Conservation (phyloP, 1,140 invertebrate species). For the Papilio glaucus region DNA sequence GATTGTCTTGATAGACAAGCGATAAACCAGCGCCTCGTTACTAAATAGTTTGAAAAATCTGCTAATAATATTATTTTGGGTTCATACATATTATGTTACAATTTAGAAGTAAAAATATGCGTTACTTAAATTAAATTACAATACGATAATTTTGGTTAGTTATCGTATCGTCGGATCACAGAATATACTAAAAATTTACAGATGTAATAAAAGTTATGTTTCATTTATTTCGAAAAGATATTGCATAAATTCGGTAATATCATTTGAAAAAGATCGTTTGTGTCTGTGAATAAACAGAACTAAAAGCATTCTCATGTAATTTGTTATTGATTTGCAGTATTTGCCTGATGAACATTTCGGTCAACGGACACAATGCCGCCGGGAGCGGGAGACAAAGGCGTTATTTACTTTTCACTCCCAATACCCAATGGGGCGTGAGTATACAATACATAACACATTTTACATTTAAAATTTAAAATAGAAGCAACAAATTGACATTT, state of each 20-base stretch:
- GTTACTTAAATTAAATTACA: no score
- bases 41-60: no score
- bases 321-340: slow-evolving; percentile 34
- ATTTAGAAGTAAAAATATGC: no score
- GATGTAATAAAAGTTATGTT: no score
- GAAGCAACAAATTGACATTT: not conserved
- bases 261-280: not conserved
- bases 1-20: no score
- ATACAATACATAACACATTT: slow-evolving; percentile 34
- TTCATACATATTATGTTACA: no score
- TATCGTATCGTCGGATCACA: no score
- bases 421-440: slow-evolving; percentile 79
- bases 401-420: slow-evolving; percentile 72
- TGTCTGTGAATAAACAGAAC: not conserved
- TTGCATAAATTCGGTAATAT: not conserved
- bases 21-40: no score
- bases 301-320: slow-evolving; percentile 34
- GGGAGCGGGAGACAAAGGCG: slow-evolving; percentile 55
- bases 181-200: no score
- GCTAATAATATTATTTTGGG: no score
- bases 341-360: slow-evolving; percentile 33
- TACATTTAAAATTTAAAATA: slow-evolving; percentile 1
- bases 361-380: slow-evolving; percentile 39
- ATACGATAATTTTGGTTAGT: no score
- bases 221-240: no score